Evolutionary conservation across 1,140 invertebrate species (phyloP), one percentile per base, ranked within the genome.

Genomic region (Arion vulgaris): DNA sequence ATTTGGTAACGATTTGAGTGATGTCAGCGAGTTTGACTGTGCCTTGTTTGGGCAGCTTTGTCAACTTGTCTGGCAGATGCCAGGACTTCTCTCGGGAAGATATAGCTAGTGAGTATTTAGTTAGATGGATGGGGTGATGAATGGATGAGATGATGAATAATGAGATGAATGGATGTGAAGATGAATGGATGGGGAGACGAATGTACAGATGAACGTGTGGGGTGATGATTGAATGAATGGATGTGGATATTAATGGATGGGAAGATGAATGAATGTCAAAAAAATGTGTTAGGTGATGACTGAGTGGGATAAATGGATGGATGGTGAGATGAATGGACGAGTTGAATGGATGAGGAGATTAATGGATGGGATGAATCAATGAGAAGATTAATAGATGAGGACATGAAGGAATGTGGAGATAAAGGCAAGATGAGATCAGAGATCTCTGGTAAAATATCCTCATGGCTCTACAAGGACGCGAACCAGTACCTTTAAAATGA

Each of bases 41-140:
- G 83, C 87, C 28, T 79, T 92, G 15, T 93, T 93, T 86, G 91
- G 91, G 0, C 86, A 91, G 28, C 80, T 93, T 11, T 84, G 87
- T 28, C 91, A 92, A 85, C 82, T 92, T 13, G 78, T 90, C 36
- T 93, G 90, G 89, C 89, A 90, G 69, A 83, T 89, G 84, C 90
- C 88, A 23, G 85, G 15, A 88, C 87, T 26, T 86, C 86, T 45
- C 77, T 76, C 2, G 78, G 85, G 36, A 84, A 41, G 26, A 80
- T 1, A 81, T 86, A 11, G 78, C 68, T 73, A 73, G 86, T 85
- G 81, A 85, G 87, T 62, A 9, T 15, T 26, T 68, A 34, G n/a
- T 5, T 69, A 15, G n/a, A 66, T 66, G 28, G 23, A 2, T 36
- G 36, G 23, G n/a, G 11, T 36, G n/a, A n/a, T 36, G 19, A 45